phyloP scores from a whole-genome alignment of 1,140 invertebrate species.

The Zeugodacus cucurbitae region DNA sequence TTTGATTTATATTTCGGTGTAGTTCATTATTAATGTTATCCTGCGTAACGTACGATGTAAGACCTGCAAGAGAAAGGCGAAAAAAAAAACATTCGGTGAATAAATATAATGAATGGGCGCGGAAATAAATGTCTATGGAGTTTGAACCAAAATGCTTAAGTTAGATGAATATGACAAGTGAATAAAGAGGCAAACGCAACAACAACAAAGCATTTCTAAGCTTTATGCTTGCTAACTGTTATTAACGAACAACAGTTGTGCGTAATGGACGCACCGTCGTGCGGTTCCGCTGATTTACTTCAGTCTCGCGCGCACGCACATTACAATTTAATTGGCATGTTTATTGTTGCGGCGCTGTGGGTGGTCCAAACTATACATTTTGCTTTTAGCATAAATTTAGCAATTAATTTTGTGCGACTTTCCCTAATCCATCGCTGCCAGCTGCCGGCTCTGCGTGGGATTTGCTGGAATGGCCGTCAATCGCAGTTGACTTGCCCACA shows the following conservation, averaged over 20 bases:
- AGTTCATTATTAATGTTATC: constrained; percentile 47
- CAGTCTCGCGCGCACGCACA: neutral
- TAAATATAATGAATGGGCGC: neutral
- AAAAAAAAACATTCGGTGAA: neutral
- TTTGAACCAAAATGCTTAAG: neutral
- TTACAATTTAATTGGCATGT: neutral
- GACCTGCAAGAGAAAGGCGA: constrained; percentile 7
- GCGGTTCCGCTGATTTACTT: neutral
- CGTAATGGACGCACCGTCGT: no score
- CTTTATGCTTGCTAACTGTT: no score
- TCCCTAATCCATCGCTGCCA: no score
- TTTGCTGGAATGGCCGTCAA: no score
- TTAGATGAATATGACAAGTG: neutral
- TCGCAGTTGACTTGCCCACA: no score
- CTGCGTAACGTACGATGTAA: constrained; percentile 29
- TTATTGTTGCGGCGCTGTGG: neutral
- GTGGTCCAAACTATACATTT: neutral
- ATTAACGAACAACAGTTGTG: no score
- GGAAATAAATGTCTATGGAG: neutral
- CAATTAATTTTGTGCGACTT: neutral
- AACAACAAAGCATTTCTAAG: no score
- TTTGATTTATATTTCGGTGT: constrained; percentile 61
- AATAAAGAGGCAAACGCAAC: no score
- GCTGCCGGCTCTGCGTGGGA: no score
- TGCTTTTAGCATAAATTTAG: neutral